Base-by-base conservation (phyloP, 2,113 vertebrate genomes). In the Todiramphus chloris region DNA sequence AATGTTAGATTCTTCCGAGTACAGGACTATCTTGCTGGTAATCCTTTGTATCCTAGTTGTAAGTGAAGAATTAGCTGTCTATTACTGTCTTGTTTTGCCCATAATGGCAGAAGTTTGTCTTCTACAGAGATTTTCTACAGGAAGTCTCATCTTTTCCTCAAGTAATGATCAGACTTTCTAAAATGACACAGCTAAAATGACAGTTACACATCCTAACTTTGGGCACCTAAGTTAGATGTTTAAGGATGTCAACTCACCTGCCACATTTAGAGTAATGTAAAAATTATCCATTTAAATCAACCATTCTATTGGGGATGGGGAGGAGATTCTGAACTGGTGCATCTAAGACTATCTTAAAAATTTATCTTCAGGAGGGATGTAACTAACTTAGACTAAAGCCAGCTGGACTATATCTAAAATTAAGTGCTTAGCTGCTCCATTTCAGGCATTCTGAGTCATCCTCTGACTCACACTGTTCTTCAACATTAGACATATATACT, bases 371-470 rank as follows among this genome's bases (percentile, higher is more conserved):
- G 20, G 35, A 76, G 20, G 7, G 4, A 3, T 68, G 8, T 39
- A 90, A 80, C 48, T 69, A 86, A 27, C 27, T 37, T 31, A 83
- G 55, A 31, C 50, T 62, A 56, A 83, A 39, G 35, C 27, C 83
- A 89, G 55, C n/a, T 89, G 63, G 35, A 35, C 56, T 80, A 27
- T 30, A 63, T 20, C 59, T 86, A 88, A 95, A 95, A 91, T 93
- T 81, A 93, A 12, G 11, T 53, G 14, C 16, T 66, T 81, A 80
- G 44, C 27, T 41, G 21, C 75, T 85, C 63, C 63, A 73, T 21
- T 73, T 88, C 67, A 90, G 74, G 33, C 53, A 75, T 85, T 87
- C 84, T 94, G 92, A 95, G 43, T 96, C 92, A 95, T 85, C 33
- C 19, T 76, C 62, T 94, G 94, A 93, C 85, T 90, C 84, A 94